Evolutionary conservation across 2,888 invertebrate species (phyloP).

Genomic region (Axea sp.): DNA sequence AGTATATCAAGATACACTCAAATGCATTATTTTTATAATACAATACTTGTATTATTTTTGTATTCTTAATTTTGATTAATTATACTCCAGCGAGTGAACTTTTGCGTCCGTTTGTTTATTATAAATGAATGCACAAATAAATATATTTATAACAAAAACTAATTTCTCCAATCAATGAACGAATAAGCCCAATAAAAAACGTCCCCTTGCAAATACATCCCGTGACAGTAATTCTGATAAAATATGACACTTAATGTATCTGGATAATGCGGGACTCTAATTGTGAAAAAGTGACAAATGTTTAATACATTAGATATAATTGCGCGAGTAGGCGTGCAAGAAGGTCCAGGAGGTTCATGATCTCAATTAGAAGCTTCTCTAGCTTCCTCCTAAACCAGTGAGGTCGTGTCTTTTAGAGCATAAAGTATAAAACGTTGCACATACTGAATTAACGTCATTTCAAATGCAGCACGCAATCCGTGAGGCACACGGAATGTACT

Average conservation of each 20-base stretch:
- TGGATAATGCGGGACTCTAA: conserved; percentile 4
- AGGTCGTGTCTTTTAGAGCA: conserved; percentile 52
- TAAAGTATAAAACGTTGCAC: conserved; percentile 52
- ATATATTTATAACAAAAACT: too few relatives aligned
- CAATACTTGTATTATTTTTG: too few relatives aligned
- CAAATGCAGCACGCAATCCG: conserved; percentile 40
- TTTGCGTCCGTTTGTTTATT: too few relatives aligned
- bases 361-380: conserved; percentile 52
- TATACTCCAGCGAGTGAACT: too few relatives aligned
- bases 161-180: too few relatives aligned
- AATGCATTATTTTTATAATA: too few relatives aligned
- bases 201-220: conserved; percentile 1
- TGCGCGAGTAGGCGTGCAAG: conserved; percentile 32
- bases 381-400: conserved; percentile 39
- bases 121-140: too few relatives aligned
- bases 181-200: neutral
- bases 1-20: too few relatives aligned
- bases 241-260: conserved; percentile 12
- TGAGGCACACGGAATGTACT: conserved; percentile 7
- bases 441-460: conserved; percentile 47
- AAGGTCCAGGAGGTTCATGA: conserved; percentile 47
- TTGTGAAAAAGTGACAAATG: conserved; percentile 28
- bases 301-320: conserved; percentile 35
- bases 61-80: too few relatives aligned
- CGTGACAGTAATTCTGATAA: conserved; percentile 16